Base-by-base conservation (phyloP, 1,140 invertebrate species). In the Aphelinus atriplicis region DNA sequence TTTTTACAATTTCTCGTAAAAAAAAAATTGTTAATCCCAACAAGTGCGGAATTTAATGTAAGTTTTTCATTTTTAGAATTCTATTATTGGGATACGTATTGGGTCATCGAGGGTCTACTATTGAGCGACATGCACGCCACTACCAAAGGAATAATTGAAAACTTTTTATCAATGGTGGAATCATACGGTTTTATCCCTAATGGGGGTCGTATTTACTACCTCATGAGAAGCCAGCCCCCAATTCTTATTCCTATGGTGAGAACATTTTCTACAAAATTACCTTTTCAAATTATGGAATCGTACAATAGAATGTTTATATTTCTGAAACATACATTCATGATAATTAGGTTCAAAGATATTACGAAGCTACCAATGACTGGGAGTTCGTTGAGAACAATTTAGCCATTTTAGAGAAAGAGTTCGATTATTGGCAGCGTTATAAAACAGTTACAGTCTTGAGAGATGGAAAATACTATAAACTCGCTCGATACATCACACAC, bases 31-130 rank as follows among this genome's bases (percentile, higher is more conserved):
- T 56, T 26, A 0, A 26, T 26, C 26, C 26, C 0, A 26, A 26
- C 26, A 26, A 26, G 26, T 26, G 60, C n/a, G n/a, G 4, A 46
- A 53, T 60, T 60, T 1, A 9, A n/a, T 60, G 6, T 43, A 7
- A 7, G 51, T 69, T 26, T 26, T 26, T 26, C 26, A 9, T 10
- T 65, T 26, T 50, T 71, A 88, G 94, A 95, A 81, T 89, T 94
- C 61, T 97, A 96, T 83, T 97, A 97, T 81, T 97, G 95, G 95
- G 95, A 97, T 82, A 94, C 94, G 1, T 97, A 93, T 85, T 97
- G 95, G 95, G 92, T 95, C 5, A 89, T 96, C 6, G 91, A 93
- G 78, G 95, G 95, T 10, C 87, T 96, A 3, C 83, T 96, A 1
- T 82, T 93, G 7, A 93, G 91, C 66, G 92, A 92, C 77, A 96